Base-by-base conservation (phyloP, 2,888 invertebrate species). In the Melanostoma scalare region DNA sequence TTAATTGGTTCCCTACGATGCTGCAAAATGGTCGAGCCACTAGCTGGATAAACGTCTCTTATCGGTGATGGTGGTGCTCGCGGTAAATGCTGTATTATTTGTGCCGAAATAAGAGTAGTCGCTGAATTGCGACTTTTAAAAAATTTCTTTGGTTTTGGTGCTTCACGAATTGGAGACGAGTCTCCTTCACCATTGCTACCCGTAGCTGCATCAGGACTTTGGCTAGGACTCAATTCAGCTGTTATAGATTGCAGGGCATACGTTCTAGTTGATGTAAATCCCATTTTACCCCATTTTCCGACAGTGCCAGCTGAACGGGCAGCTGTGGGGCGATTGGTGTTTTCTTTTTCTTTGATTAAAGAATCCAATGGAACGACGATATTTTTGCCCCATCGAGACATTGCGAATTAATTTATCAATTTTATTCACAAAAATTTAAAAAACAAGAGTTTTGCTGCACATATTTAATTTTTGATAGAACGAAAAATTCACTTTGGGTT, bases 201-300 rank as follows among this genome's bases (percentile, higher is more conserved):
- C 0, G 74, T 72, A 31, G 87, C 86, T 3, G 88, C 88, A 4
- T 87, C 87, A 4, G 88, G 88, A 82, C 88, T 88, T 76, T 87
- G 87, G 3, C 86, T 87, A 4, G 89, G 89, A 78, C 88, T 89
- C 42, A 86, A 35, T 0, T 87, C 87, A 0, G 89, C 88, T 56
- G 90, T 89, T 56, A 89, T 75, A 9, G 89, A 88, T 30, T 91
- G 89, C 53, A 90, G 86, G 2, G 90, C 88, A 72, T 91, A 90
- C 3, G 91, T 96, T 88, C 97, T 93, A 85, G 97, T 95, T 3
- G 97, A 97, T 33, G 97, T 97, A 91, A 97, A 97, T 86, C 97
- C 97, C 88, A 97, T 97, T 91, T 96, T 96, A 87, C 97, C 97
- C 97, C 97, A 98, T 93, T 97, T 96, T 87, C 97, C 97, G 86